Evolutionary conservation across 2,797 vertebrate species (phyloP).

Genomic region (Trichosurus vulpecula): DNA sequence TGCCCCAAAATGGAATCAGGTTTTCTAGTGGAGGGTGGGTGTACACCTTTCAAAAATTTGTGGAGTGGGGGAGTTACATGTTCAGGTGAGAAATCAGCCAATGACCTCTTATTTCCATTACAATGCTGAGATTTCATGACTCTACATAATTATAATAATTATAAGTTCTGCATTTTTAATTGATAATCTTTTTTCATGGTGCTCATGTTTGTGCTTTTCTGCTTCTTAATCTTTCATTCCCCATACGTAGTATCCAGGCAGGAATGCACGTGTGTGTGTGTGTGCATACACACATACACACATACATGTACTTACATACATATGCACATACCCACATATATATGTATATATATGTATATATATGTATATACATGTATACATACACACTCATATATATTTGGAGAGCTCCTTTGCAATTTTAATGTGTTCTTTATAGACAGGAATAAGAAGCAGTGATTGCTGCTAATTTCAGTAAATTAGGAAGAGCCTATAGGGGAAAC

Average conservation of each 20-base stretch:
- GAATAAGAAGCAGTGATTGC: constrained; percentile 54
- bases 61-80: neutral
- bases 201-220: neutral
- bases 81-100: neutral
- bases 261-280: neutral
- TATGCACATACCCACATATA: no score
- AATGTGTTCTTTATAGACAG: constrained; percentile 65
- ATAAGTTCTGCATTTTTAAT: neutral
- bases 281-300: no score
- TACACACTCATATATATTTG: constrained; percentile 26
- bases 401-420: constrained; percentile 72
- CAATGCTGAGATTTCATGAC: neutral
- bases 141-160: neutral
- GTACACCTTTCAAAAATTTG: neutral
- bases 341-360: no score
- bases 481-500: constrained; percentile 46
- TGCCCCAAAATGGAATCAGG: neutral
- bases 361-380: neutral
- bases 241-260: constrained; percentile 33
- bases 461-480: constrained; percentile 73
- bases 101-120: neutral
- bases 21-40: neutral
- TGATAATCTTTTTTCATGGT: neutral
- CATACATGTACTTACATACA: no score
- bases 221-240: neutral